Base-by-base conservation (phyloP, 2,888 invertebrate genomes). In the Balanococcus diminutus region DNA sequence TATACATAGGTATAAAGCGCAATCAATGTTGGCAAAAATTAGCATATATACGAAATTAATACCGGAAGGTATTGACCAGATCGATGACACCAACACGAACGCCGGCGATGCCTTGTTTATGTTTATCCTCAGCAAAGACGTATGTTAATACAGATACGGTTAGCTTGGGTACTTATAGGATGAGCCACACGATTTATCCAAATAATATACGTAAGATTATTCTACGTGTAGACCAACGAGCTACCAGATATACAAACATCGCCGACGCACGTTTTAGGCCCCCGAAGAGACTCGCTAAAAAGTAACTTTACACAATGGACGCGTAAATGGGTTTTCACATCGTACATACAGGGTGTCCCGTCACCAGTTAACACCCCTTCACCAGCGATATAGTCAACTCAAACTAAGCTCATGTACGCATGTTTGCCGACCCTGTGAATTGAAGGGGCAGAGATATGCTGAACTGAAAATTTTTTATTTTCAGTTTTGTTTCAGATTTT, bases 241-340 rank as follows among this genome's bases (percentile, higher is more conserved):
- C 19, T 19, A 51, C 51, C 51, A n/a, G n/a, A 51, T 28, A 67
- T 11, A 67, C 28, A 67, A 25, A 5, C 61, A 67, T 28, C 28
- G 14, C 61, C 61, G 28, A 67, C 61, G 61, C 28, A 67, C 61
- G 28, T 67, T 67, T 67, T 67, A 22, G 28, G 9, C 61, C 8
- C 8, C 2, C 8, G 8, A 36, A 19, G 19, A 67, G 61, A 67
- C 28, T 67, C 19, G 51, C 19, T 51, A 67, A 67, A 67, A 67
- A 67, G 61, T 67, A 67, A 67, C 61, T 67, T 67, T 67, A 67
- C 61, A 67, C 61, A 67, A 67, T 67, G 61, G 61, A 25, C 28
- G 61, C 61, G 61, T 67, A 67, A 67, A 67, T 67, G 61, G 61
- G 61, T 67, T 67, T 67, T 67, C 61, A 67, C 61, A 14, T 28